Base-by-base conservation (phyloP, 1,140 invertebrate species). In the Triops cancriformis region DNA sequence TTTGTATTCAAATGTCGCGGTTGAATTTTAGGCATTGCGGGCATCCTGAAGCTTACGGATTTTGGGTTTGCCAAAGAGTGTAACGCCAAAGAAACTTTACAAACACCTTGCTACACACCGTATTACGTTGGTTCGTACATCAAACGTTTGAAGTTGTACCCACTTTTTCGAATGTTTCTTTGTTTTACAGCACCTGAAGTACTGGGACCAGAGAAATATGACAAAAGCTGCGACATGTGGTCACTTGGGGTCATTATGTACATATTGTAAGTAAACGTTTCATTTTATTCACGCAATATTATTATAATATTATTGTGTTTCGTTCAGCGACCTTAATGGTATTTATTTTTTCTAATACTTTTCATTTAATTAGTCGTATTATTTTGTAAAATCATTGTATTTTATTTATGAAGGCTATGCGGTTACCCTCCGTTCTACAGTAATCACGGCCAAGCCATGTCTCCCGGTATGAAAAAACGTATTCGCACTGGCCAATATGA, bases 51-150 rank as follows among this genome's bases (percentile, higher is more conserved):
- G 87, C 87, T 99, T 80, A 99, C 97, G 45, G 98, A 99, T 86
- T 99, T 99, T 87, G 98, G 98, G n/a, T 99, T 99, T 88, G 98
- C 98, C n/a, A 99, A 99, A 85, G 94, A 98, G 86, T 96, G 92
- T 0, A 86, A 91, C 78, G 88, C 89, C n/a, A 91, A 92, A 79
- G 92, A 94, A 79, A 92, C 93, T 0, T 85, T 99, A 79, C 95
- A 97, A 85, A 99, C 97, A 0, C 97, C 97, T 2, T 99, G 97
- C 85, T 99, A 98, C 83, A 99, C 97, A 12, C 97, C 97, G 3
- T 98, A 98, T 84, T 99, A 99, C 88, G 97, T 98, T 82, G 94
- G 91, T 92, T 85, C 87, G 89, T 86, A 42, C 80, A 31, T 76
- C 23, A 41, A 42, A 45, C 45, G 11, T 18, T 78, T 27, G 0